Evolutionary conservation across 2,888 invertebrate genomes (phyloP).

Genomic region (Athalia cordata): DNA sequence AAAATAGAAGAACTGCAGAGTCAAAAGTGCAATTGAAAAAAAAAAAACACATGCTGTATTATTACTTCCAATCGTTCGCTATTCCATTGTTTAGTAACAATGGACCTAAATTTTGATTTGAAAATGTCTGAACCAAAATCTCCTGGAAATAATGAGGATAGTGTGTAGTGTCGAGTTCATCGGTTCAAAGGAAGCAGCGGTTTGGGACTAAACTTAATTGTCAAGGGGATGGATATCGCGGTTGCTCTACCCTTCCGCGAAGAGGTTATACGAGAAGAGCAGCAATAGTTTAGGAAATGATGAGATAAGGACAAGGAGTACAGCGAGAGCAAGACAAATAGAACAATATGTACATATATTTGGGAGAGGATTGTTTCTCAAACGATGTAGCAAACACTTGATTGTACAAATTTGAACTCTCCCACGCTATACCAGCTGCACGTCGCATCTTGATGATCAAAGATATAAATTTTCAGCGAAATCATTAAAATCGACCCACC

Average conservation of each 20-base stretch:
- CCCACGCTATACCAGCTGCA: too few species aligned
- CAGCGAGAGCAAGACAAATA: constrained; percentile 11
- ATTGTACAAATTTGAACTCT: background rate
- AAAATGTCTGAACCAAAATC: too few species aligned
- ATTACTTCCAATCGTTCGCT: too few species aligned
- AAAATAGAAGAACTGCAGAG: too few species aligned
- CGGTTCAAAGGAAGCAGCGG: background rate
- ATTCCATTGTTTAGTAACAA: too few species aligned
- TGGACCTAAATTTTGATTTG: too few species aligned
- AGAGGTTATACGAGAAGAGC: background rate
- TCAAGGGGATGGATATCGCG: background rate
- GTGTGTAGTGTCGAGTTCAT: background rate
- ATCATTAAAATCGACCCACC: background rate
- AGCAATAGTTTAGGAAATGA: too few species aligned
- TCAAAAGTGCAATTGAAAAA: too few species aligned
- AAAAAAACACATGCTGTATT: too few species aligned
- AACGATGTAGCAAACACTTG: constrained; percentile 13
- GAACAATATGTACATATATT: background rate
- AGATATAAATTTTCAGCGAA: background rate
- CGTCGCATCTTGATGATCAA: background rate
- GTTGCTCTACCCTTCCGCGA: background rate
- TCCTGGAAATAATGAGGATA: too few species aligned
- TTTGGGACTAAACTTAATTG: background rate
- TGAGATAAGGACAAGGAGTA: background rate
- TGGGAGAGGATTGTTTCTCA: background rate